These are phyloP conservation scores for Autographa pulchrina DNA, from an alignment of 2,888 invertebrate species.

Conservation along the genomic window DNA sequence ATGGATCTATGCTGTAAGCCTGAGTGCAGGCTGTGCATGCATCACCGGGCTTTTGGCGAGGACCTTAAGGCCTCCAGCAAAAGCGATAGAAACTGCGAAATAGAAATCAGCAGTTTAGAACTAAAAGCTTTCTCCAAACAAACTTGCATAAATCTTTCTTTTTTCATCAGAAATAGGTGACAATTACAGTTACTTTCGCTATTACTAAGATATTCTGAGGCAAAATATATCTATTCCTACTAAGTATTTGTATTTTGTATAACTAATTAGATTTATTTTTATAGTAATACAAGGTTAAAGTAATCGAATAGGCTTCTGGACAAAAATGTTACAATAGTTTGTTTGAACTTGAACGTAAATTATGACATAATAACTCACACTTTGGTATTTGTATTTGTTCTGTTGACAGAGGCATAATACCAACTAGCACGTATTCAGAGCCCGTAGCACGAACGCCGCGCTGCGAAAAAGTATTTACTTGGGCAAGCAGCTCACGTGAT, in stretches of 20 bases:
- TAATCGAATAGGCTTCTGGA: neutral
- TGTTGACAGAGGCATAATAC: constrained; percentile 24
- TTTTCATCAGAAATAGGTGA: no score
- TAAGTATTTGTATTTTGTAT: no score
- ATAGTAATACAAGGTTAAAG: neutral
- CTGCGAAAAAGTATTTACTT: no score
- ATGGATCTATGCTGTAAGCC: no score
- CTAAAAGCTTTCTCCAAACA: neutral
- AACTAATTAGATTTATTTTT: no score
- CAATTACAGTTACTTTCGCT: neutral
- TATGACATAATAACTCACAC: constrained; percentile 49
- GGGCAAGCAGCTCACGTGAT: no score
- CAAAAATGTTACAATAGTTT: constrained; percentile 38
- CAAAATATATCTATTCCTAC: neutral
- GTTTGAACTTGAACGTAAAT: constrained; percentile 22
- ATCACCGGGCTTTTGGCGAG: no score
- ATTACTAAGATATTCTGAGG: neutral
- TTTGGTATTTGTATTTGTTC: constrained; percentile 43
- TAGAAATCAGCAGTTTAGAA: neutral
- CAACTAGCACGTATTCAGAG: neutral
- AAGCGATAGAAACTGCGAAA: neutral
- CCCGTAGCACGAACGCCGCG: no score
- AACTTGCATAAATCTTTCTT: neutral
- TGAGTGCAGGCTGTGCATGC: no score
- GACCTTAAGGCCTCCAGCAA: no score